Base-by-base conservation (phyloP, 2,888 invertebrate genomes). In the Cantharis flavilabris region DNA sequence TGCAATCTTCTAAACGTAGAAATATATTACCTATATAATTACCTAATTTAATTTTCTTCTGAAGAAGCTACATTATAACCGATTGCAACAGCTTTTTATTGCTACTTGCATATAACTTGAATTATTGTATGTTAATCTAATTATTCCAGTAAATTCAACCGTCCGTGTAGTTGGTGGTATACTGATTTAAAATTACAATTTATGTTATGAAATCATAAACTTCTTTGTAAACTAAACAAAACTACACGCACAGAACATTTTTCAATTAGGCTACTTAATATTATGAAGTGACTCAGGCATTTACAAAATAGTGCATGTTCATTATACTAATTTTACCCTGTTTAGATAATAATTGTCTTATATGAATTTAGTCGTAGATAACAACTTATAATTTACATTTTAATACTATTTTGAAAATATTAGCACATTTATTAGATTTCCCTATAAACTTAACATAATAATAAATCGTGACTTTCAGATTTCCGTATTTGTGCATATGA, bases 361-460 rank as follows among this genome's bases (percentile, higher is more conserved):
- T n/a, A n/a, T n/a, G 49, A n/a, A 33, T 33, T 33, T 13, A 33
- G 33, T n/a, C 49, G 49, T 49, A 67, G 65, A 67, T 67, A 67
- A 67, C 23, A 67, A 67, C 26, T 67, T 67, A 9, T 67, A 67
- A 67, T 67, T 67, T 67, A 67, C 20, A 67, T 67, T 67, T 67
- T 23, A 18, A n/a, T 67, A 26, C 26, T 67, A 67, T 67, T 67
- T 67, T 26, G 26, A 20, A 67, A 67, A 67, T 23, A 67, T 67
- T 67, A 16, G 64, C 26, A 67, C 23, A 26, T 67, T 67, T 67
- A 20, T 67, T 67, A 67, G 49, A 49, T 67, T 67, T 67, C 9
- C 13, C 10, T 67, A n/a, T n/a, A 67, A 23, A 13, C 20, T 23
- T 23, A 23, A 23, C 23, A 11, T 65, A 65, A 65, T 23, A 65